Evolutionary conservation across 2,797 vertebrate species (phyloP).

Genomic region (Pipistrellus pygmaeus): DNA sequence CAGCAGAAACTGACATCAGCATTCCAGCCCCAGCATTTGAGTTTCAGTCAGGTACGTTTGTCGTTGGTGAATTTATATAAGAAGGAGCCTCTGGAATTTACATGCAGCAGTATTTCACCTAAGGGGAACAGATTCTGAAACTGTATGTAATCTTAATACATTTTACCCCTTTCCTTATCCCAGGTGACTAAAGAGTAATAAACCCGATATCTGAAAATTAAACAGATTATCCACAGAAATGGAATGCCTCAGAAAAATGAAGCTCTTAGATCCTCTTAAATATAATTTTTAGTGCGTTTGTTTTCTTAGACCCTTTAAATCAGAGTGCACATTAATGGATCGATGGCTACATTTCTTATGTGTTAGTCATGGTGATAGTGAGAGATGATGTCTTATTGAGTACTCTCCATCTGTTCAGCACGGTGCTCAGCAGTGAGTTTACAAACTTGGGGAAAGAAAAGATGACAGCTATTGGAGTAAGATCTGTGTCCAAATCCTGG

Average conservation of each 20-base stretch:
- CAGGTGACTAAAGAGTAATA: slow-evolving; percentile 2
- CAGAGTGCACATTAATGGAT: background rate
- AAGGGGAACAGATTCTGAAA: background rate
- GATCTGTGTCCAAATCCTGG: slow-evolving; percentile 2
- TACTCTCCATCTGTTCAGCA: background rate
- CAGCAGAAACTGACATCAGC: slow-evolving; percentile 94
- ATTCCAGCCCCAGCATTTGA: slow-evolving; percentile 95
- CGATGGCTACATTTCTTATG: background rate
- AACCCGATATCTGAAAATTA: background rate
- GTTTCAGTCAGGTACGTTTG: slow-evolving; percentile 95
- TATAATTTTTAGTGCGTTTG: background rate
- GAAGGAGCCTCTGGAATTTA: slow-evolving; percentile 47
- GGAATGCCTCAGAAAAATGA: slow-evolving; percentile 34
- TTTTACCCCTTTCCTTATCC: slow-evolving; percentile 36
- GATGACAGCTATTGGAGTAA: background rate
- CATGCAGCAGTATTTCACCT: background rate
- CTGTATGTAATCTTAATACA: background rate
- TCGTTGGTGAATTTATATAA: slow-evolving; percentile 43
- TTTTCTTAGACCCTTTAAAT: slow-evolving; percentile 12
- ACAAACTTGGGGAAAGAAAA: slow-evolving; percentile 24
- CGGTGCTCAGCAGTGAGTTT: background rate
- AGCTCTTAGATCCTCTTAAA: slow-evolving; percentile 6
- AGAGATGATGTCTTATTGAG: background rate
- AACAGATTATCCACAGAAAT: background rate
- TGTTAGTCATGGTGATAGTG: background rate